Evolutionary conservation across 1,140 invertebrate genomes (phyloP).

Genomic region (Drosophila truncata): DNA sequence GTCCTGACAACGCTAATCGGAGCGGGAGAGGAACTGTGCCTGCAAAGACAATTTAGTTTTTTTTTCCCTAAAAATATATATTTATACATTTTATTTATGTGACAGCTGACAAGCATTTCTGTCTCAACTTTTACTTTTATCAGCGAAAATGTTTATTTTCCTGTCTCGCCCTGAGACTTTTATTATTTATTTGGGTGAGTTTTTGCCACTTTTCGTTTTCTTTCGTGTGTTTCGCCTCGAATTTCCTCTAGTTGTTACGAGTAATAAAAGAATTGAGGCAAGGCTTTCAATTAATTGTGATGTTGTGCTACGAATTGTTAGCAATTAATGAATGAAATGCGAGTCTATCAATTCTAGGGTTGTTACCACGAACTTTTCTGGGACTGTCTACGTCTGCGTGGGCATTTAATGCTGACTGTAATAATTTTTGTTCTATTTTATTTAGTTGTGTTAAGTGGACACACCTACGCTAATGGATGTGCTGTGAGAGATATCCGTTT

Average conservation of each 20-base stretch:
- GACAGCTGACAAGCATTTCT: constrained; percentile 64
- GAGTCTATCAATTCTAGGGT: constrained; percentile 11
- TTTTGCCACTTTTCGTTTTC: constrained; percentile 29
- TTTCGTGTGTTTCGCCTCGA: constrained; percentile 26
- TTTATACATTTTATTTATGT: constrained; percentile 79
- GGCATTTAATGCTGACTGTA: constrained; percentile 58
- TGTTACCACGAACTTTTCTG: constrained; percentile 31
- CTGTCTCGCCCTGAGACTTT: constrained; percentile 8
- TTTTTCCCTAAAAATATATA: constrained; percentile 49
- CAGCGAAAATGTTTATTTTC: constrained; percentile 44
- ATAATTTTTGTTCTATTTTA: constrained; percentile 69
- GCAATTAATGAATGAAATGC: constrained; percentile 64
- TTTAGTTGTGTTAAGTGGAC: constrained; percentile 71
- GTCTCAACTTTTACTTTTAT: constrained; percentile 56
- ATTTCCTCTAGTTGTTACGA: constrained; percentile 33
- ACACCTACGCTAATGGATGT: constrained; percentile 62
- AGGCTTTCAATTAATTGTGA: constrained; percentile 65
- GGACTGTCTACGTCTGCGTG: constrained; percentile 32
- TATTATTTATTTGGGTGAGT: constrained; percentile 54
- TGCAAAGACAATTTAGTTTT: constrained; percentile 37
- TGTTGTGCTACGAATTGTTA: constrained; percentile 77
- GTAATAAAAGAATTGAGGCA: constrained; percentile 53
- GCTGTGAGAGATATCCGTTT: constrained; percentile 44
- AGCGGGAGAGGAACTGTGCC: constrained; percentile 27
- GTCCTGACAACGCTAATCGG: constrained; percentile 38